A percentile compares a stretch with the other conserved stretches of the same genome.
Conservation (phyloP, 2,888 invertebrate genomes). For the Thymelicus lineola region DNA sequence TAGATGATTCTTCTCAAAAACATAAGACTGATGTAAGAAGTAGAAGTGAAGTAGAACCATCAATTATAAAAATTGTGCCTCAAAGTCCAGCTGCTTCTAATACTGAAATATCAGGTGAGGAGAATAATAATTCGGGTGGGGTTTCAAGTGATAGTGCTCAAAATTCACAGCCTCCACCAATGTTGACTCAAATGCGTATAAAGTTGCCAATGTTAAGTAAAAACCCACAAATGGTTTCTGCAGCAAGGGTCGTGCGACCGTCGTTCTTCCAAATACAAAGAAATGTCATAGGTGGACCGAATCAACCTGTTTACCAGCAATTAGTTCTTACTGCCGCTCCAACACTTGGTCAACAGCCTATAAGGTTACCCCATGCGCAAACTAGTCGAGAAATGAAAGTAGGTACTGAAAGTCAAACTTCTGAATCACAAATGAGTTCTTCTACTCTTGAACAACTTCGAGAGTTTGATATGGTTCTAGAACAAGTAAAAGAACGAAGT, state of each 20-base stretch:
- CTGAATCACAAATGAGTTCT: slow-evolving; percentile 88
- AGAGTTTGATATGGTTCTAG: slow-evolving; percentile 92
- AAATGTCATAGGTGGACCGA: slow-evolving; percentile 84
- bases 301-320: slow-evolving; percentile 82
- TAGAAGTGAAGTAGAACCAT: slow-evolving; percentile 69
- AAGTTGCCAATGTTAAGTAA: slow-evolving; percentile 81
- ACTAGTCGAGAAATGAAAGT: slow-evolving; percentile 61
- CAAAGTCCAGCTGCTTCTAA: slow-evolving; percentile 62
- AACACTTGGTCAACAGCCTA: slow-evolving; percentile 73
- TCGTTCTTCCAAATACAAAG: slow-evolving; percentile 86
- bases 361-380: slow-evolving; percentile 70
- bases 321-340: slow-evolving; percentile 80
- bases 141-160: slow-evolving; percentile 60
- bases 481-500: slow-evolving; percentile 92
- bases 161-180: slow-evolving; percentile 70
- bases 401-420: slow-evolving; percentile 64
- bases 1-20: slow-evolving; percentile 73
- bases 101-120: slow-evolving; percentile 59
- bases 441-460: slow-evolving; percentile 91
- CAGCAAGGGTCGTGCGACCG: slow-evolving; percentile 83
- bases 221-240: slow-evolving; percentile 83
- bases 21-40: slow-evolving; percentile 61
- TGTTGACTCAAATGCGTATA: slow-evolving; percentile 83
- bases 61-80: slow-evolving; percentile 79
- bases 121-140: slow-evolving; percentile 59